A percentile compares a stretch with the other conserved stretches of the same genome.
phyloP scores from a whole-genome alignment of 2,888 invertebrate genomes.

The Stratiomys singularior region DNA sequence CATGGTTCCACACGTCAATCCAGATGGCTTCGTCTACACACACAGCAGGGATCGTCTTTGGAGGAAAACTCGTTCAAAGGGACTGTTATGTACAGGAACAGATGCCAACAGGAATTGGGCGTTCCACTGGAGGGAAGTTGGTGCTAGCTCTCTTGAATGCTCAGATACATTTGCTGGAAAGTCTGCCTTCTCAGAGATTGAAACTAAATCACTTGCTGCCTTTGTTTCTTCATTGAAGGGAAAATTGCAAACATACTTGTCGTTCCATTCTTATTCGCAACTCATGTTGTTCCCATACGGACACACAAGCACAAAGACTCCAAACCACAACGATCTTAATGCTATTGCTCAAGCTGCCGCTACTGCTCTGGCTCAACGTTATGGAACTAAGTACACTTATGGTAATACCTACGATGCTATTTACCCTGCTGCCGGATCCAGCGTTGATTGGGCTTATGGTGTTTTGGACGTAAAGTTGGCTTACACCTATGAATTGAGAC shows the following conservation, averaged over 20 bases:
- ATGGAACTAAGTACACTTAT: conserved; percentile 71
- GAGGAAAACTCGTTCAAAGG: conserved; percentile 72
- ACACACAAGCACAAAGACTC: conserved; percentile 68
- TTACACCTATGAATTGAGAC: conserved; percentile 73
- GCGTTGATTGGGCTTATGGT: conserved; percentile 81
- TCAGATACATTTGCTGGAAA: conserved; percentile 68
- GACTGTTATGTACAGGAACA: conserved; percentile 67
- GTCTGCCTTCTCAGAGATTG: conserved; percentile 70
- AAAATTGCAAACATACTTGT: conserved; percentile 72
- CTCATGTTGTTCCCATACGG: conserved; percentile 78
- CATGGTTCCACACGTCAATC: conserved; percentile 78
- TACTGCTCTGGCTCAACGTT: conserved; percentile 66
- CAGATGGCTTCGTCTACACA: conserved; percentile 79
- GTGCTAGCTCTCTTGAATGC: conserved; percentile 65
- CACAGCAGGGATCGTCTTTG: conserved; percentile 73
- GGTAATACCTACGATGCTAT: conserved; percentile 70
- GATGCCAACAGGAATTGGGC: conserved; percentile 76
- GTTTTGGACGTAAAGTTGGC: conserved; percentile 73
- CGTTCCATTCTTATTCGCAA: conserved; percentile 82
- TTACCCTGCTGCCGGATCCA: conserved; percentile 73
- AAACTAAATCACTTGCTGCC: conserved; percentile 68
- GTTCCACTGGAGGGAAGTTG: conserved; percentile 70
- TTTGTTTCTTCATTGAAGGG: conserved; percentile 68
- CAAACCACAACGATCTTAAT: conserved; percentile 68
- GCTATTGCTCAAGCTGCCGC: conserved; percentile 59